These are phyloP conservation scores for Ditylenchus weischeri DNA, from an alignment of 2,888 invertebrate genomes.

Conservation along the genomic window DNA sequence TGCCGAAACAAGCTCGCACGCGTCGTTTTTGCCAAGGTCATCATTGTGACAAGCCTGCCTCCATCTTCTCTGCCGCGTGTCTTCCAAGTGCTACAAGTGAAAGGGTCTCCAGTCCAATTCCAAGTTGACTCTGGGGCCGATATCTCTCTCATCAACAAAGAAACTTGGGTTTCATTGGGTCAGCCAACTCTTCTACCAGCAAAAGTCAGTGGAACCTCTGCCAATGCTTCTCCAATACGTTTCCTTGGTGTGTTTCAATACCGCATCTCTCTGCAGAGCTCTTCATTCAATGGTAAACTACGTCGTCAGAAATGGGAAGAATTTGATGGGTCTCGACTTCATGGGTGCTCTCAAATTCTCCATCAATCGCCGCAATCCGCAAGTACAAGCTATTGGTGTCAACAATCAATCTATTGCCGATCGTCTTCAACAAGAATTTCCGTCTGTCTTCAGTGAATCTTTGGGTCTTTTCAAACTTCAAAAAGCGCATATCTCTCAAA, in stretches of 20 bases:
- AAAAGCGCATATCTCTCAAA: conserved; percentile 22
- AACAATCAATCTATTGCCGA: no score
- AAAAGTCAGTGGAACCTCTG: no score
- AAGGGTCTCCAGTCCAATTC: neutral
- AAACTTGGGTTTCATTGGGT: neutral
- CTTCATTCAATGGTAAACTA: neutral
- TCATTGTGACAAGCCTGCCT: no score
- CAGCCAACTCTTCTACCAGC: neutral
- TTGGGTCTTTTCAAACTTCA: conserved; percentile 25
- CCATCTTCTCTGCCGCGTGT: no score
- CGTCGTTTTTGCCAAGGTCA: no score
- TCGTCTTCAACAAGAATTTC: conserved; percentile 9
- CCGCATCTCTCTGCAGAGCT: neutral
- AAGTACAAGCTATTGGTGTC: no score
- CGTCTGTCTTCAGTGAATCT: conserved; percentile 9
- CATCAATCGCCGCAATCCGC: no score
- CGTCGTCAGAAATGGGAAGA: neutral
- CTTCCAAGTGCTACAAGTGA: neutral
- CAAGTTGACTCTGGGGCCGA: conserved; percentile 1
- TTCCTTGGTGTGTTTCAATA: neutral
- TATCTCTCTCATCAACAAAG: neutral
- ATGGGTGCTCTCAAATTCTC: no score
- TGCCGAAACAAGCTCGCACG: no score
- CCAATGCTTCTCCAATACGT: neutral
- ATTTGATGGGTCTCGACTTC: no score